Conservation (phyloP, 2,888 invertebrate species). For the Caenorhabditis becei region DNA sequence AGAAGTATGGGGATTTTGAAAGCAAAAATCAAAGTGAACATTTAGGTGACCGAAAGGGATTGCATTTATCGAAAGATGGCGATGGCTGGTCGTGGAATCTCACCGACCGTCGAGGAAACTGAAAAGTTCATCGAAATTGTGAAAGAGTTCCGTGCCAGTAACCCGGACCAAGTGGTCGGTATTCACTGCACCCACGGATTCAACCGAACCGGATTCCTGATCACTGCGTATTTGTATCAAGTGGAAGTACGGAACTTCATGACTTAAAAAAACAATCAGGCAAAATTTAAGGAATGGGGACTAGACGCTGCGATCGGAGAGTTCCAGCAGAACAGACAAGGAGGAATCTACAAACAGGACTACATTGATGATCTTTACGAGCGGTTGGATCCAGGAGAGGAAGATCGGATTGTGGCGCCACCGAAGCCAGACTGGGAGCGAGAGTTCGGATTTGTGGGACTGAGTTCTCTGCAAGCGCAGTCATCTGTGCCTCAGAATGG, state of each 20-base stretch:
- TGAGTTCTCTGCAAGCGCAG: background rate
- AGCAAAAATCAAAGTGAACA: constrained; percentile 9
- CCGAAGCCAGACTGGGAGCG: constrained; percentile 60
- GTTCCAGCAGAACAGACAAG: constrained; percentile 88
- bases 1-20: constrained; percentile 84
- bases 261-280: background rate
- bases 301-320: constrained; percentile 89
- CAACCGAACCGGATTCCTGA: constrained; percentile 96
- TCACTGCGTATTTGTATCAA: constrained; percentile 92
- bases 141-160: constrained; percentile 85
- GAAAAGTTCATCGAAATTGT: constrained; percentile 91
- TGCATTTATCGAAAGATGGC: constrained; percentile 87
- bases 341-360: constrained; percentile 97
- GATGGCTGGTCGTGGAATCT: constrained; percentile 88
- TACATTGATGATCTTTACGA: constrained; percentile 92
- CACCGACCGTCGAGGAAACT: constrained; percentile 91
- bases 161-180: constrained; percentile 82
- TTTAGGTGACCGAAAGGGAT: constrained; percentile 82
- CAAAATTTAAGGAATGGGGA: constrained; percentile 79
- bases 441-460: constrained; percentile 13
- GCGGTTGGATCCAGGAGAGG: constrained; percentile 89
- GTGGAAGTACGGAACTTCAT: constrained; percentile 81
- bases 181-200: constrained; percentile 99
- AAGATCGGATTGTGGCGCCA: constrained; percentile 81
- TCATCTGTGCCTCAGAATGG: too few species aligned